These are phyloP conservation scores for Herminia tarsipennalis DNA, from an alignment of 2,888 invertebrate species.

Conservation along the genomic window DNA sequence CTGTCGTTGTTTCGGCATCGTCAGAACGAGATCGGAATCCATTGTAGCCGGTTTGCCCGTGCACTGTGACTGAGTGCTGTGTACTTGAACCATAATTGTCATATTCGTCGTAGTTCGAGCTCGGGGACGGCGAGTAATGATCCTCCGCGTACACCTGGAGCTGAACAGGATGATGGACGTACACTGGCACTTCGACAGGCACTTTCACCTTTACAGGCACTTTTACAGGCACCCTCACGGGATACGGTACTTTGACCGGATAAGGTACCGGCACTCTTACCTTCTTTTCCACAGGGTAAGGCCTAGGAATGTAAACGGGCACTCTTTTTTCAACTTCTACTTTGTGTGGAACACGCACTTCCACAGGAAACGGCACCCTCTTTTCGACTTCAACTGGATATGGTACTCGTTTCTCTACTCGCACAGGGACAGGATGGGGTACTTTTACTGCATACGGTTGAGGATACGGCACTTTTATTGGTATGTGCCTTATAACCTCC, in stretches of 20 bases:
- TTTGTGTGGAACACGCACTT: slow-evolving; percentile 59
- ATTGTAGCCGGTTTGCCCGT: slow-evolving; percentile 63
- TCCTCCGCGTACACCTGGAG: slow-evolving; percentile 52
- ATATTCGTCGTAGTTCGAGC: slow-evolving; percentile 14
- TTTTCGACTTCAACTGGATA: slow-evolving; percentile 80
- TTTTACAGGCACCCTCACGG: slow-evolving; percentile 64
- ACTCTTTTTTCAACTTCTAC: slow-evolving; percentile 59
- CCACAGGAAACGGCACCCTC: slow-evolving; percentile 70
- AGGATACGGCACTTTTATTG: slow-evolving; percentile 70
- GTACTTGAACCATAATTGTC: slow-evolving; percentile 31
- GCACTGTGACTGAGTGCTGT: slow-evolving; percentile 59
- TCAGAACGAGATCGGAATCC: slow-evolving; percentile 72
- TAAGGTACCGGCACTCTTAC: slow-evolving; percentile 74
- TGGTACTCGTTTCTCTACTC: slow-evolving; percentile 77
- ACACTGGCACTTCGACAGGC: slow-evolving; percentile 67
- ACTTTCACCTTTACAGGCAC: slow-evolving; percentile 64
- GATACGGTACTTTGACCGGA: slow-evolving; percentile 72
- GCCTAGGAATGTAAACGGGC: slow-evolving; percentile 59
- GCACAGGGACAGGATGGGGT: slow-evolving; percentile 78
- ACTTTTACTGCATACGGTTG: slow-evolving; percentile 84
- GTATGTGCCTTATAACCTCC: slow-evolving; percentile 75
- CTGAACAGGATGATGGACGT: slow-evolving; percentile 63
- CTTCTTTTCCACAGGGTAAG: slow-evolving; percentile 67
- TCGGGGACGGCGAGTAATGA: slow-evolving; percentile 18
- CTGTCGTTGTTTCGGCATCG: slow-evolving; percentile 31